Percentiles rank a stretch among this genome's conserved stretches.
phyloP scores from a whole-genome alignment of 2,888 invertebrate genomes.

The Autographa pulchrina region DNA sequence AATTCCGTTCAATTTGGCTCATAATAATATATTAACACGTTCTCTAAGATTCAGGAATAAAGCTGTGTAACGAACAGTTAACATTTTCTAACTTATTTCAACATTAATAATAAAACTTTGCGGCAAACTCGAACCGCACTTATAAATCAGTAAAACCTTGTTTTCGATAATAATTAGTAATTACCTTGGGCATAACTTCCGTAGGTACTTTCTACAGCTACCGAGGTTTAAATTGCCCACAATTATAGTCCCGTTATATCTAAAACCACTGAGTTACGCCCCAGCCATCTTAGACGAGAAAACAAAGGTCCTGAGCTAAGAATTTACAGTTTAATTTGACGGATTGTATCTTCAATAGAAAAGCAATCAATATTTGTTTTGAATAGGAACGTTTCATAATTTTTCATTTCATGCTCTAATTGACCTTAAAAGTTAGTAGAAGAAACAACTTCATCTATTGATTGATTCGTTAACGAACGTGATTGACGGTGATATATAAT shows the following conservation, averaged over 20 bases:
- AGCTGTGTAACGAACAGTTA: no score
- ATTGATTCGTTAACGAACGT: not conserved
- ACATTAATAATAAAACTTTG: not conserved
- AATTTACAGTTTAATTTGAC: slow-evolving; percentile 21
- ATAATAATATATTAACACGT: no score
- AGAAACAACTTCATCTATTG: not conserved
- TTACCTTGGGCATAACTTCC: slow-evolving; percentile 7
- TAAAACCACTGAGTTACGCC: slow-evolving; percentile 22
- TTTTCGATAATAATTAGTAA: slow-evolving; percentile 10
- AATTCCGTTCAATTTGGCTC: no score
- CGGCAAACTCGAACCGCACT: not conserved
- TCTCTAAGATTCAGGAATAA: no score
- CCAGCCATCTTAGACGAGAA: slow-evolving; percentile 18
- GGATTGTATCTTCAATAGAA: not conserved
- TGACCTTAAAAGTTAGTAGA: not conserved
- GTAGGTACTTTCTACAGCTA: slow-evolving; percentile 15
- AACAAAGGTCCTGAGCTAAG: slow-evolving; percentile 21
- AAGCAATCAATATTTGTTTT: not conserved
- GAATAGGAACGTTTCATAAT: not conserved
- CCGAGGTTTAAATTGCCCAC: slow-evolving; percentile 17
- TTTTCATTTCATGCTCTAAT: slow-evolving; percentile 26
- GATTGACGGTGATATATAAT: not conserved
- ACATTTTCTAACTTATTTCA: not conserved
- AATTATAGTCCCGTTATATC: slow-evolving; percentile 36
- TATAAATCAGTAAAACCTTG: not conserved